Conservation (phyloP, 1,140 invertebrate genomes). For the Contarinia nasturtii region DNA sequence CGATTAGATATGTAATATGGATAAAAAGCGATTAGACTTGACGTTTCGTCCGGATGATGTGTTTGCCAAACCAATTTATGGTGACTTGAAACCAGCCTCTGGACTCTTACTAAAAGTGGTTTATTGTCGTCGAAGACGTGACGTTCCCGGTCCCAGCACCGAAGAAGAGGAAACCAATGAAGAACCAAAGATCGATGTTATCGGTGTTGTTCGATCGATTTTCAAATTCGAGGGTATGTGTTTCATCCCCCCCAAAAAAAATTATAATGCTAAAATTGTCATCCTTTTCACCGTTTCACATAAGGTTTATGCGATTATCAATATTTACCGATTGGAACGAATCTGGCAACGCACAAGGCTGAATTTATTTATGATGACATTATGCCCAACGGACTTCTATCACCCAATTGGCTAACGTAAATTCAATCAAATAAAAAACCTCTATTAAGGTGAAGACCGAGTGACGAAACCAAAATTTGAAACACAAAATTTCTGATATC, state of each 20-base stretch:
- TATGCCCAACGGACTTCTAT: constrained; percentile 37
- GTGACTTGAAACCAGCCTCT: constrained; percentile 39
- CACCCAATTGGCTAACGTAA: constrained; percentile 36
- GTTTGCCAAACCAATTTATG: constrained; percentile 63
- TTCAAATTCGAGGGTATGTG: constrained; percentile 61
- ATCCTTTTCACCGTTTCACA: constrained; percentile 13
- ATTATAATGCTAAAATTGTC: no score
- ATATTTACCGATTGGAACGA: constrained; percentile 51
- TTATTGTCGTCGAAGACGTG: constrained; percentile 28
- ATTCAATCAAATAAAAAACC: constrained; percentile 6
- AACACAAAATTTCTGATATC: constrained; percentile 5
- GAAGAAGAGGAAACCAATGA: constrained; percentile 3
- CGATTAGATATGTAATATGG: constrained; percentile 16
- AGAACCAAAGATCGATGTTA: constrained; percentile 31
- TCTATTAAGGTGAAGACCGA: no score
- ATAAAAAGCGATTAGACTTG: constrained; percentile 51
- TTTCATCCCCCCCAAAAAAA: no score
- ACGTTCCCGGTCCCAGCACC: constrained; percentile 10
- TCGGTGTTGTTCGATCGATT: constrained; percentile 36
- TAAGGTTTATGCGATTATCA: constrained; percentile 77
- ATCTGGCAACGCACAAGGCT: constrained; percentile 20
- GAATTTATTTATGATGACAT: constrained; percentile 45
- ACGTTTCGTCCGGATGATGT: constrained; percentile 66
- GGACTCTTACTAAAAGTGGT: constrained; percentile 57
- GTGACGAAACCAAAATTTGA: no score